These are phyloP conservation scores for Ophthalmolycus amberensis DNA, from an alignment of 2,113 vertebrate species.

Conservation along the genomic window DNA sequence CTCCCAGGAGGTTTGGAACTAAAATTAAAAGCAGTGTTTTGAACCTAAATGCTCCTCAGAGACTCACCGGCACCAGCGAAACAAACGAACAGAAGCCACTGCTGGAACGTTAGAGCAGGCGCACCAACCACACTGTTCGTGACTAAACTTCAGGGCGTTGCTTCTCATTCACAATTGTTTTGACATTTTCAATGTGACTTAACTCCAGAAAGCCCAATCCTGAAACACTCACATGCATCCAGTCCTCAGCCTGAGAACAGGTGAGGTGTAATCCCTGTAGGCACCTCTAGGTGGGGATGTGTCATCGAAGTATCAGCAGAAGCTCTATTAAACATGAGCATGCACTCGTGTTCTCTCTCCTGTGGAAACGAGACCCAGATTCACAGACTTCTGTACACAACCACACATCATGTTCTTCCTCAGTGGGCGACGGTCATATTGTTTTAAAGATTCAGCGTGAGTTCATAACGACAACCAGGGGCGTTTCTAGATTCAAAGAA, in stretches of 20 bases:
- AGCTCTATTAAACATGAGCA: neutral
- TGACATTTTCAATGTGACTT: neutral
- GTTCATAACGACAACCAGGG: too few relatives aligned
- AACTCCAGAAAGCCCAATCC: neutral
- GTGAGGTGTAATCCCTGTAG: neutral
- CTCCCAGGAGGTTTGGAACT: too few relatives aligned
- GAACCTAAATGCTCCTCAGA: neutral
- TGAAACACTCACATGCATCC: neutral
- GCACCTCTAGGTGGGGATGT: conserved; percentile 69
- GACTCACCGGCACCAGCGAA: neutral
- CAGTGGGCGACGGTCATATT: neutral
- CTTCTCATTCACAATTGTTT: neutral
- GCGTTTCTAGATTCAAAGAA: too few relatives aligned
- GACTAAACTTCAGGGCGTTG: too few relatives aligned
- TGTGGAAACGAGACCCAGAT: neutral
- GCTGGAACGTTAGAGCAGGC: neutral
- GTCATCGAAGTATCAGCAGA: conserved; percentile 18
- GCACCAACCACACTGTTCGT: neutral
- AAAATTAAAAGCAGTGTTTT: neutral
- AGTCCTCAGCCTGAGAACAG: neutral
- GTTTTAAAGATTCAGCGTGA: neutral
- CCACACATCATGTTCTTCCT: neutral
- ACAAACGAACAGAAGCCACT: neutral
- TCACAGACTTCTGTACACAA: neutral
- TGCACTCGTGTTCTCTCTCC: neutral